Base-by-base conservation (phyloP, 2,113 vertebrate species). In the Aegithalos caudatus region DNA sequence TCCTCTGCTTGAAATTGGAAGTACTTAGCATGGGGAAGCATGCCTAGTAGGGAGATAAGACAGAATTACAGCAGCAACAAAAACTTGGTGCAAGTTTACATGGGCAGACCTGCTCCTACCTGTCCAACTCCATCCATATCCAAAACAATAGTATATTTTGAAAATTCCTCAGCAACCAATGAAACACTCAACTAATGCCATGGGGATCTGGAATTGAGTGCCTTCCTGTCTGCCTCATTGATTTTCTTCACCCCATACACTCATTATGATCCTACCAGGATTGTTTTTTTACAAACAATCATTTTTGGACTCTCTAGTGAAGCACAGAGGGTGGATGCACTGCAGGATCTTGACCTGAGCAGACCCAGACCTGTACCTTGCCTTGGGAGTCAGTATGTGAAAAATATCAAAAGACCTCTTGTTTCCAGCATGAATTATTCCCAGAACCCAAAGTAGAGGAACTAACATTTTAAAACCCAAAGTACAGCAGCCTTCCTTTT, bases 231-330 rank as follows among this genome's bases (percentile, higher is more conserved):
- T 51, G 35, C 2, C 12, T 10, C 40, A 10, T 40, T 61, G 67
- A 47, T 23, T 76, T 71, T 50, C 33, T 37, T 42, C 29, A 10
- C 2, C 4, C 5, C 25, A 2, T 12, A 31, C 24, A 56, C 10
- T 47, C 25, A 24, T 66, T 35, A 28, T 18, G n/a, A 64, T 86
- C 31, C 37, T 81, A 31, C 5, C 24, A 53, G 17, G 28, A 54
- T 10, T 28, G 4, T 0, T 13, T 10, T 44, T 44, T 47, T 35
- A 17, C 19, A 61, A 44, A 18, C 4, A 8, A 9, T 8, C 11
- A 29, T 72, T 78, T 47, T 47, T 50, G 9, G 19, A 47, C 14
- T 50, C 37, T 35, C 4, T 23, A 50, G 33, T 29, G 12, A 76
- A 33, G 14, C 53, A 71, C 16, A 54, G 42, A 40, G 7, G 3